phyloP scores from a whole-genome alignment of 2,113 vertebrate genomes.

The Gopherus evgoodei region DNA sequence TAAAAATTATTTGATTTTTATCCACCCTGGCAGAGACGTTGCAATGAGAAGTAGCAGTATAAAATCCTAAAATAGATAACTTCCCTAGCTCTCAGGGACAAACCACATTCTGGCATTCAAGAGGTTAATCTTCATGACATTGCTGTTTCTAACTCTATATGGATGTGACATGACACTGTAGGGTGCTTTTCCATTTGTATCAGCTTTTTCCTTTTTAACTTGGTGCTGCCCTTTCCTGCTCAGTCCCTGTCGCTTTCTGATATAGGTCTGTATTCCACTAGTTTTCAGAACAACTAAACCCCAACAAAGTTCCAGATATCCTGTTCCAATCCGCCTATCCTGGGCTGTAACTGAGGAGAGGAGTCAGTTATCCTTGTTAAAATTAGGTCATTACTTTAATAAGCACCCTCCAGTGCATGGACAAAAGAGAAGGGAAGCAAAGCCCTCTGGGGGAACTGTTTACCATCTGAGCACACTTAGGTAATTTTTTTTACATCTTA shows the following conservation, averaged over 20 bases:
- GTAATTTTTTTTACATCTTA: no score
- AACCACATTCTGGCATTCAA: neutral
- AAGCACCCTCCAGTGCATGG: neutral
- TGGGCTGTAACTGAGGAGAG: accelerated
- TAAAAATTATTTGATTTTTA: no score
- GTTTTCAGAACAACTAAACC: neutral
- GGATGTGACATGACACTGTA: neutral
- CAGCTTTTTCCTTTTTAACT: neutral
- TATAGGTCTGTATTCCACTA: neutral
- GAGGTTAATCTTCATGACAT: neutral
- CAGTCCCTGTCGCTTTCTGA: neutral
- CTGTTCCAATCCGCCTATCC: neutral
- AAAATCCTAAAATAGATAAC: neutral
- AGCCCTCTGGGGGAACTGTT: neutral
- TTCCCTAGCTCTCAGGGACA: neutral
- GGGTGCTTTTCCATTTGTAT: neutral
- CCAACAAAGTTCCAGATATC: neutral
- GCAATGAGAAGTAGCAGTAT: neutral
- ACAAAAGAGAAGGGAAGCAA: neutral
- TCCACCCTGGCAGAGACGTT: neutral
- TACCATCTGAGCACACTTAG: neutral
- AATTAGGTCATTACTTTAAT: neutral
- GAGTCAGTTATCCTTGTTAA: neutral
- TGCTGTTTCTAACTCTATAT: neutral
- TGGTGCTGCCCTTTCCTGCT: neutral